A percentile compares a stretch with the other conserved stretches of the same genome.
These are phyloP conservation scores for Oreotrochilus melanogaster DNA, from an alignment of 2,113 vertebrate genomes.

Conservation along the genomic window DNA sequence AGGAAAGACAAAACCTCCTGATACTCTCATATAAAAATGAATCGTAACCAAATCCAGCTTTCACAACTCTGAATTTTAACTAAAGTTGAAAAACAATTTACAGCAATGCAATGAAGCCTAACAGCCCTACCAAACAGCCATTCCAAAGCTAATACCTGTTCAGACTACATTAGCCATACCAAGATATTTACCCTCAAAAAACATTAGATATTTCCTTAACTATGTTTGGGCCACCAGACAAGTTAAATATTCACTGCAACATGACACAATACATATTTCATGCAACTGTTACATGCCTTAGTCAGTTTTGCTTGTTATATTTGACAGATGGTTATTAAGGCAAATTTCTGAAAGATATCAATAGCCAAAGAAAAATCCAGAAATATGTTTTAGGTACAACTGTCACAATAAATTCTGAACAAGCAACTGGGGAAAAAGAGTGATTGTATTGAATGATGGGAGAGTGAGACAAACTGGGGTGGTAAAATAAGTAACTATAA, in stretches of 20 bases:
- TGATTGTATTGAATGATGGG: background rate
- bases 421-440: background rate
- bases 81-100: background rate
- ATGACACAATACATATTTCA: background rate
- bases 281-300: background rate
- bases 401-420: background rate
- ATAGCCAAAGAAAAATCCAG: background rate
- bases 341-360: background rate
- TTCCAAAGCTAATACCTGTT: background rate
- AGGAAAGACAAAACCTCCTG: background rate
- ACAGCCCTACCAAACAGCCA: background rate
- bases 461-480: background rate
- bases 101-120: background rate
- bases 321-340: background rate
- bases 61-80: background rate
- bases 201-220: background rate
- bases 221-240: background rate
- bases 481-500: background rate
- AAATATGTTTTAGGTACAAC: background rate
- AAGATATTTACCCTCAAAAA: background rate
- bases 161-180: background rate
- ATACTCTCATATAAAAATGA: background rate
- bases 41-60: background rate
- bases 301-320: background rate
- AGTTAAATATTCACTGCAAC: background rate